phyloP scores from a whole-genome alignment of 1,140 invertebrate species.

The Asbolus verrucosus region DNA sequence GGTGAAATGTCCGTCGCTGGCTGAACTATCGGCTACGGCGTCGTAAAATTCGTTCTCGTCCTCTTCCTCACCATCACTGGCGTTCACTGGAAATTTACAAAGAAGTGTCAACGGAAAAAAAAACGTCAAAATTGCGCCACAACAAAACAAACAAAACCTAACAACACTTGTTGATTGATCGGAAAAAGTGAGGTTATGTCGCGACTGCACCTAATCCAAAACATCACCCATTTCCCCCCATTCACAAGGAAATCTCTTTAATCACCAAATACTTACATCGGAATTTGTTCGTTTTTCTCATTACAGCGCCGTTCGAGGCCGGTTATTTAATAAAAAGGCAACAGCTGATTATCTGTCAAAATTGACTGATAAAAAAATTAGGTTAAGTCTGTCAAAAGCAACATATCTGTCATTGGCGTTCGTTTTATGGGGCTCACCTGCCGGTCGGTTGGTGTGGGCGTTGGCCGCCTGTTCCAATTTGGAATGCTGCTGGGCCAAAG shows the following conservation, averaged over 20 bases:
- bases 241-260: no score
- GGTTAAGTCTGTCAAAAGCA: slow-evolving; percentile 6
- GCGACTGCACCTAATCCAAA: no score
- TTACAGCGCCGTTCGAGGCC: background rate
- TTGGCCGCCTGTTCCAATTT: slow-evolving; percentile 89
- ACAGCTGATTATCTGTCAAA: background rate
- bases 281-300: slow-evolving; percentile 5
- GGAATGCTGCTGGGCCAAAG: slow-evolving; percentile 95
- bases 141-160: background rate
- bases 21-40: slow-evolving; percentile 79
- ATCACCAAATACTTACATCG: slow-evolving; percentile 15
- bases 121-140: slow-evolving; percentile 2
- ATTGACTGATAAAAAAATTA: no score
- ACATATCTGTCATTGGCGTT: background rate
- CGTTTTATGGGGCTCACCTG: slow-evolving; percentile 64
- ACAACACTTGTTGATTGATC: slow-evolving; percentile 25
- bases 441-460: slow-evolving; percentile 69
- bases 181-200: slow-evolving; percentile 27
- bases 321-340: background rate
- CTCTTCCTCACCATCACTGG: slow-evolving; percentile 80
- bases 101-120: slow-evolving; percentile 17
- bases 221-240: no score
- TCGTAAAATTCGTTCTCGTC: slow-evolving; percentile 96
- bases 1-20: slow-evolving; percentile 72
- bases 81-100: slow-evolving; percentile 65